Evolutionary conservation across 2,113 vertebrate species (phyloP), one percentile per base, ranked within the genome.

Genomic region (Tyto alba): DNA sequence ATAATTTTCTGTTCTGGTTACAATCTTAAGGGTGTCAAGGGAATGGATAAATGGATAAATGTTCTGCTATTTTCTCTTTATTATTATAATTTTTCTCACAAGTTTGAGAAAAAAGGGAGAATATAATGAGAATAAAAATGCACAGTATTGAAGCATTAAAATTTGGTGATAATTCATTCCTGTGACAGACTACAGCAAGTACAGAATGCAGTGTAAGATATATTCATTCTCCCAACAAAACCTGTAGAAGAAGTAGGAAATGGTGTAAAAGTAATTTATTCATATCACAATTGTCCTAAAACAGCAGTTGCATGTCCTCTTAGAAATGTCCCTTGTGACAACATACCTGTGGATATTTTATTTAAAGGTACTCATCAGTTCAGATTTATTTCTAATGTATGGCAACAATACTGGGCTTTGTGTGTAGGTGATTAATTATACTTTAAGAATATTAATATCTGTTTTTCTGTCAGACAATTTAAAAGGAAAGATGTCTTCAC

Each of bases 41-140:
- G 95, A 97, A 80, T 90, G 94, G 95, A 96, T 95, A 96, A 95
- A 95, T 95, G 96, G 90, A 95, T 97, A 97, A 96, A 97, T 95
- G 96, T 96, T 96, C 97, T 96, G 72, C 93, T 96, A 95, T 96
- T 97, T 97, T 97, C 95, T 92, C 91, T 96, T 97, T 96, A 97
- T 96, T 97, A 95, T 97, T 95, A 94, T 95, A 97, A 97, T 97
- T 97, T 96, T 95, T 95, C 89, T 96, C 88, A 95, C 69, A 96
- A 95, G 95, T 96, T 86, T 88, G 91, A 95, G 89, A 89, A 94
- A 96, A 95, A 96, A 95, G 41, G 66, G 60, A 94, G 95, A 95
- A 41, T 94, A 89, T 96, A 97, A 96, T 97, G 88, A 96, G 96
- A 96, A 95, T 95, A 97, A 97, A 92, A 97, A 95, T 92, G 66